Evolutionary conservation across 1,140 invertebrate genomes (phyloP).

Genomic region (Campoletis sonorensis): DNA sequence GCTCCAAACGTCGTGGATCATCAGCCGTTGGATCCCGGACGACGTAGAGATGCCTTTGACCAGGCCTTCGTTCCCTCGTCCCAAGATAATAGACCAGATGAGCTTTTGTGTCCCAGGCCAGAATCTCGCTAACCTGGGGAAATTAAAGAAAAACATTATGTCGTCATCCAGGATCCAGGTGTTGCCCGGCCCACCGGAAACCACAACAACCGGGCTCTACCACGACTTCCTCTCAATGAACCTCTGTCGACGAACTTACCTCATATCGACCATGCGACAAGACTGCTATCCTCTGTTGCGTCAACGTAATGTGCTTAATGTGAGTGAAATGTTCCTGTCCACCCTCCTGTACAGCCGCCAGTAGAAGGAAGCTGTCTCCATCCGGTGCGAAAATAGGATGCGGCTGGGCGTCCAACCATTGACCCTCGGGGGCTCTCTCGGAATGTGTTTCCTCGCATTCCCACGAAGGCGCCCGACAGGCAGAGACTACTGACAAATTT

Average conservation of each 20-base stretch:
- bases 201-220: too few relatives aligned
- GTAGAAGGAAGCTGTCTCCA: constrained; percentile 89
- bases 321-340: constrained; percentile 90
- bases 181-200: too few relatives aligned
- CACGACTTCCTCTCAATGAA: background rate
- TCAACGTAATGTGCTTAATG: constrained; percentile 90
- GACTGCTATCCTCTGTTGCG: constrained; percentile 89
- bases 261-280: constrained; percentile 92
- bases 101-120: constrained; percentile 90
- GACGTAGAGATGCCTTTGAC: constrained; percentile 91
- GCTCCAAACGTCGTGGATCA: constrained; percentile 83
- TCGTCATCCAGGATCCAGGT: background rate
- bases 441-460: constrained; percentile 90
- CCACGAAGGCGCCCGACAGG: constrained; percentile 87
- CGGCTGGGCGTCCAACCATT: constrained; percentile 90
- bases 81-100: constrained; percentile 91
- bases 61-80: constrained; percentile 87
- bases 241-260: constrained; percentile 74
- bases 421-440: constrained; percentile 86
- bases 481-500: constrained; percentile 88
- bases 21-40: constrained; percentile 83
- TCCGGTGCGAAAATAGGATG: constrained; percentile 90
- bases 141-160: background rate
- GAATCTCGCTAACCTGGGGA: constrained; percentile 82
- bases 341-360: constrained; percentile 89